Base-by-base conservation (phyloP, 2,113 vertebrate species). In the Monopterus albus region DNA sequence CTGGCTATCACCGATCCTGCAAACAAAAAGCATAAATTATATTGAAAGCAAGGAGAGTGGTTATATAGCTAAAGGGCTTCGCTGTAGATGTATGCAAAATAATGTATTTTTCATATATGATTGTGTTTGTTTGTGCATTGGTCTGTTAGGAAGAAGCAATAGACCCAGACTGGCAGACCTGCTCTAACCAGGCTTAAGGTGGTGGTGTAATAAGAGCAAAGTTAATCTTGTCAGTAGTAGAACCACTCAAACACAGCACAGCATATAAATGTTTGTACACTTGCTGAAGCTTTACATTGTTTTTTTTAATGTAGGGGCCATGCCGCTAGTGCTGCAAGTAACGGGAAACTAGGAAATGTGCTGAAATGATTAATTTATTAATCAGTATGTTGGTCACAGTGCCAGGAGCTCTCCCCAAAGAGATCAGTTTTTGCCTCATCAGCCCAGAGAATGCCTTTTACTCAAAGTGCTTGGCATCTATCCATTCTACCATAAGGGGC, bases 11-110 rank as follows among this genome's bases (percentile, higher is more conserved):
- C 65, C 49, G 43, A 74, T 68, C 59, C 71, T 65, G 73, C 79
- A 66, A 84, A 83, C 55, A 84, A 85, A 85, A 66, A 77, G 61
- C 75, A 66, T 79, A 62, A 51, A 81, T 82, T 75, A 78, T 57
- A 76, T 36, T 47, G 14, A 35, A 72, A 40, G 58, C 49, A 31
- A 43, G 38, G 36, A 68, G 60, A 66, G 63, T 36, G 57, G 52
- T 65, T 72, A 6, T 58, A 52, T 51, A 68, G 52, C 74, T 40
- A 13, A 43, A 20, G 72, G 68, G 50, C 36, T 7, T 43, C 8
- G 3, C 31, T 39, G 29, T 56, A 49, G 31, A 56, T 67, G 60
- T 43, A 51, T 72, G 73, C 62, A 68, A 58, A 15, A 57, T n/a
- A 15, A 23, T 40, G 21, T 46, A 39, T 58, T 66, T 78, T 62